A percentile compares a stretch with the other conserved stretches of the same genome.
Conservation (phyloP, 2,797 vertebrate species). For the Molothrus aeneus region DNA sequence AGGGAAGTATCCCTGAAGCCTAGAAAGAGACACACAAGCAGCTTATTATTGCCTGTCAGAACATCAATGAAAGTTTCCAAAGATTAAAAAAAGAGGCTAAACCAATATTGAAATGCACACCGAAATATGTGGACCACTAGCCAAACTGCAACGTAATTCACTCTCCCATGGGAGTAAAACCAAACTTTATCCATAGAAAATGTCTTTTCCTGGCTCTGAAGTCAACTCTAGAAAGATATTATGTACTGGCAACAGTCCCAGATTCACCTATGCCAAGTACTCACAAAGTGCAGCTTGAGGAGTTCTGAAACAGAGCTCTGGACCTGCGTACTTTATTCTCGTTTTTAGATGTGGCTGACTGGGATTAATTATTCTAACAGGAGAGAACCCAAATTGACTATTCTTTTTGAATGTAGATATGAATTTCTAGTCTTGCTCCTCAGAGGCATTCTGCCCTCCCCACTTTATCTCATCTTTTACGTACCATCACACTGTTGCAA, state of each 20-base stretch:
- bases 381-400: not conserved
- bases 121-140: not conserved
- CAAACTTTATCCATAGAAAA: not conserved
- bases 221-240: conserved; percentile 1
- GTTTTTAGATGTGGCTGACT: not conserved
- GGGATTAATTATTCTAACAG: conserved; percentile 19
- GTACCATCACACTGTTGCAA: not conserved
- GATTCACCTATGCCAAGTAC: conserved; percentile 32
- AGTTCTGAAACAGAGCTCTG: not conserved
- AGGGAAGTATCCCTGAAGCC: not conserved
- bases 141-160: not conserved
- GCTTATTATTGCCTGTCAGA: conserved; percentile 3
- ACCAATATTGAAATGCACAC: not conserved
- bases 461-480: conserved; percentile 1
- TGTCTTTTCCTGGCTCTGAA: not conserved
- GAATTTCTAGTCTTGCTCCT: conserved; percentile 26
- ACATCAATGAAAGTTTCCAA: not conserved
- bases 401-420: conserved; percentile 9
- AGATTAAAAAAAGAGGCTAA: not conserved
- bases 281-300: not conserved
- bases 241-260: not conserved
- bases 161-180: not conserved
- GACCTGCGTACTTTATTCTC: not conserved
- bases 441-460: conserved; percentile 10
- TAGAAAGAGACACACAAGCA: not conserved